Base-by-base conservation (phyloP, 2,888 invertebrate species). In the Adelognathus sp. region DNA sequence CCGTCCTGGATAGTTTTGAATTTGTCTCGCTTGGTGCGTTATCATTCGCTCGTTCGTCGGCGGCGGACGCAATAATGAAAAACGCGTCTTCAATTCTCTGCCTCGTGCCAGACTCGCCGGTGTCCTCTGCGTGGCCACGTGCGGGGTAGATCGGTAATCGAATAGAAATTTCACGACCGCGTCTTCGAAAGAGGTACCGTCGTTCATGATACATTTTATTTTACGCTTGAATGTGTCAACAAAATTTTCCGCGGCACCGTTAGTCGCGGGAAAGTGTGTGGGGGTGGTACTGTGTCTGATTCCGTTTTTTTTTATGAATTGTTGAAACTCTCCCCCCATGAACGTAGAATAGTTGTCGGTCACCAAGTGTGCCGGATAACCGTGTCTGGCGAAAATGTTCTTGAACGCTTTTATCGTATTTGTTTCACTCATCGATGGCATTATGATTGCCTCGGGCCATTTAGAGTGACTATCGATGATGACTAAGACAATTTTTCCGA, bases 291-390 rank as follows among this genome's bases (percentile, higher is more conserved):
- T 79, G 61, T 82, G 82, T 41, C 60, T 72, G 41, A 85, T 85
- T 2, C 82, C 84, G 5, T 44, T 29, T 41, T 54, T 63, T 63
- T 56, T 75, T 64, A 84, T 82, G 16, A 80, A 84, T 4, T 46
- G 31, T 2, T 75, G 71, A 24, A 76, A 87, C 85, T 36, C 67
- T 71, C 54, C 79, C 46, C 39, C 81, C 79, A 18, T 41, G 71
- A 86, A 87, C 9, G 85, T 84, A 36, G 82, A 76, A 6, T 84
- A 85, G 54, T 86, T 86, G 61, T 85, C 85, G n/a, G 80, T 83
- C 1, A 82, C 83, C 21, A 87, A 44, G 21, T 76, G 70, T 9
- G 75, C 44, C 7, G 84, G 84, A 18, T 75, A 82, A 0, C 86
- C 85, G 64, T 86, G 82, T 18, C 70, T 36, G 1, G 83, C 41